Evolutionary conservation across 1,140 invertebrate genomes (phyloP).

Genomic region (Pachyrhynchus sulphureomaculatus): DNA sequence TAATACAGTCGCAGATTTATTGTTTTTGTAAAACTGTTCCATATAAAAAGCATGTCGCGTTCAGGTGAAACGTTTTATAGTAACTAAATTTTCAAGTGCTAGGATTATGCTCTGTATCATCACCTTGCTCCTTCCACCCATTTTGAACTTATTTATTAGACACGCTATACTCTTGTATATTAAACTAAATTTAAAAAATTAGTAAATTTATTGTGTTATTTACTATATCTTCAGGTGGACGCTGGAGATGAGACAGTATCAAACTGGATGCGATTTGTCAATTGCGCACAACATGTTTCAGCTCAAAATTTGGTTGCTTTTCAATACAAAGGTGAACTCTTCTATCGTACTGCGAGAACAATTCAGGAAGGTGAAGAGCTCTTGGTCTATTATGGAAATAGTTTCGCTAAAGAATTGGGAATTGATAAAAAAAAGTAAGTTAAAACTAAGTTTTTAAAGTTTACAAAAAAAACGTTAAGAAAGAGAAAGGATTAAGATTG

Average conservation of each 20-base stretch:
- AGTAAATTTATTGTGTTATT: no score
- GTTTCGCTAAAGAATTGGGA: constrained; percentile 52
- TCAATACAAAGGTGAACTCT: constrained; percentile 59
- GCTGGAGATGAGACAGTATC: constrained; percentile 49
- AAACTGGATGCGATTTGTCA: constrained; percentile 65
- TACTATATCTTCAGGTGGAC: constrained; percentile 34
- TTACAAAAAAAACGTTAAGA: neutral
- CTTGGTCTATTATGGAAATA: constrained; percentile 59
- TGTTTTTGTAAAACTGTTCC: no score
- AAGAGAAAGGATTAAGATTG: neutral
- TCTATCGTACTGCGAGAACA: constrained; percentile 57
- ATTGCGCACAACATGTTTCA: constrained; percentile 55
- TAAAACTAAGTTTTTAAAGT: neutral
- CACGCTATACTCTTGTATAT: no score
- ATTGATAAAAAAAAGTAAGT: constrained; percentile 12
- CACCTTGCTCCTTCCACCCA: no score
- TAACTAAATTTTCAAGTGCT: no score
- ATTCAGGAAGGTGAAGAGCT: constrained; percentile 56
- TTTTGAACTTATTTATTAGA: no score
- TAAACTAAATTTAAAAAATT: no score
- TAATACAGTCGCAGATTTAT: no score
- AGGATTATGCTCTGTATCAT: no score
- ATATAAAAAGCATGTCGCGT: no score
- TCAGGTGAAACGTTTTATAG: no score
- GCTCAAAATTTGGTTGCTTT: constrained; percentile 62